phyloP scores from a whole-genome alignment of 2,113 vertebrate genomes.

The Dunckerocampus dactyliophorus region DNA sequence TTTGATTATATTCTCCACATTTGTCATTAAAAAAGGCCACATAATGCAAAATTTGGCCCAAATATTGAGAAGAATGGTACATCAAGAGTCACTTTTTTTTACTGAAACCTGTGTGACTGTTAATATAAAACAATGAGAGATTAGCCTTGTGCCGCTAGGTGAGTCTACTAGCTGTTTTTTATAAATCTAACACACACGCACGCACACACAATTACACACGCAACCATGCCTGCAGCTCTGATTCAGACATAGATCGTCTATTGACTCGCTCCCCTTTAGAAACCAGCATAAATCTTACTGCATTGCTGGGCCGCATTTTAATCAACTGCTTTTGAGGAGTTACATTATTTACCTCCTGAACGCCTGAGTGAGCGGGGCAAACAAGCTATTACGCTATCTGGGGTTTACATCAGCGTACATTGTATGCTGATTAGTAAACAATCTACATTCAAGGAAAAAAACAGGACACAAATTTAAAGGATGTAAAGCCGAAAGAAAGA shows the following conservation, averaged over 20 bases:
- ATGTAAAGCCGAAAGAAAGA: constrained; percentile 3
- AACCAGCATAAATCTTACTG: constrained; percentile 44
- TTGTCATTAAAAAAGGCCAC: too few relatives aligned
- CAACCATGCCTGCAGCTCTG: background rate
- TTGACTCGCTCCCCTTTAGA: constrained; percentile 29
- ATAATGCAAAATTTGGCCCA: too few relatives aligned
- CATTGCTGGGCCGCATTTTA: constrained; percentile 46
- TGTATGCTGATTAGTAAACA: constrained; percentile 28
- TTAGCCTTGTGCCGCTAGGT: too few relatives aligned
- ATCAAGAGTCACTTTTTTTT: too few relatives aligned
- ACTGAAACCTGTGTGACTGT: too few relatives aligned
- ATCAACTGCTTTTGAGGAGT: constrained; percentile 49
- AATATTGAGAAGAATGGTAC: too few relatives aligned
- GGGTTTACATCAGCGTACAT: constrained; percentile 55
- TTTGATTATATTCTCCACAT: too few relatives aligned
- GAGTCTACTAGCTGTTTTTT: background rate
- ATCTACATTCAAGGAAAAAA: constrained; percentile 11
- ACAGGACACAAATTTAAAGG: background rate
- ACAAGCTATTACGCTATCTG: constrained; percentile 60
- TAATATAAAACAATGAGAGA: too few relatives aligned
- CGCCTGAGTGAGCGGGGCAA: constrained; percentile 46
- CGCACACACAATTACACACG: constrained; percentile 4
- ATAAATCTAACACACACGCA: background rate
- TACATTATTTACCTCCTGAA: constrained; percentile 54
- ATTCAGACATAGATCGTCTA: constrained; percentile 29